Percentiles rank a stretch among this genome's conserved stretches.
phyloP scores from a whole-genome alignment of 2,888 invertebrate species.

The Parascotia fuliginaria region DNA sequence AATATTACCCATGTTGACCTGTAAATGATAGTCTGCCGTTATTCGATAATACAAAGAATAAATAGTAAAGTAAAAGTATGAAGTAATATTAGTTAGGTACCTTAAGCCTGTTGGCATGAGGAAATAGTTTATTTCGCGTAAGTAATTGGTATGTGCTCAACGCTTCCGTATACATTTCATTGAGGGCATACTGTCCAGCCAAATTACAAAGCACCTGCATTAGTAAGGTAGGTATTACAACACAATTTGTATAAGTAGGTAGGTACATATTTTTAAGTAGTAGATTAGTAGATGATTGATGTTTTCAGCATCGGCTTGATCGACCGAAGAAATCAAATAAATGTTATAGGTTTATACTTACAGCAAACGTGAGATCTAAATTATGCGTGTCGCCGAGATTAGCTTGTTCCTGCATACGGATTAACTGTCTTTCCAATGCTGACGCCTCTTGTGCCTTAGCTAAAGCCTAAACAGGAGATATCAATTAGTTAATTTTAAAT shows the following conservation, averaged over 20 bases:
- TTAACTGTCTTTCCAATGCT: constrained; percentile 94
- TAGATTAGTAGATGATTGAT: no score
- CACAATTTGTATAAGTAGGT: no score
- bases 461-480: constrained; percentile 81
- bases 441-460: constrained; percentile 99
- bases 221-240: not conserved
- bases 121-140: constrained; percentile 96
- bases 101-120: constrained; percentile 96
- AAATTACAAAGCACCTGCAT: constrained; percentile 96
- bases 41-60: no score
- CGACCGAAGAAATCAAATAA: no score
- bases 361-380: constrained; percentile 97
- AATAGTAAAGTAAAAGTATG: no score
- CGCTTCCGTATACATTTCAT: constrained; percentile 98
- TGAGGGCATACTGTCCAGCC: constrained; percentile 97
- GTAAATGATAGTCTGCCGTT: no score
- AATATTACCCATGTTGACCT: constrained; percentile 98
- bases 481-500: not conserved
- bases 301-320: no score
- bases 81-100: no score
- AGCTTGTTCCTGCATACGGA: constrained; percentile 96
- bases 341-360: constrained; percentile 69
- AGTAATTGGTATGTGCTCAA: constrained; percentile 98
- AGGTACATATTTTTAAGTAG: no score
- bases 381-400: constrained; percentile 96